These are phyloP conservation scores for Neodiprion lecontei DNA, from an alignment of 1,140 invertebrate species.

Conservation along the genomic window DNA sequence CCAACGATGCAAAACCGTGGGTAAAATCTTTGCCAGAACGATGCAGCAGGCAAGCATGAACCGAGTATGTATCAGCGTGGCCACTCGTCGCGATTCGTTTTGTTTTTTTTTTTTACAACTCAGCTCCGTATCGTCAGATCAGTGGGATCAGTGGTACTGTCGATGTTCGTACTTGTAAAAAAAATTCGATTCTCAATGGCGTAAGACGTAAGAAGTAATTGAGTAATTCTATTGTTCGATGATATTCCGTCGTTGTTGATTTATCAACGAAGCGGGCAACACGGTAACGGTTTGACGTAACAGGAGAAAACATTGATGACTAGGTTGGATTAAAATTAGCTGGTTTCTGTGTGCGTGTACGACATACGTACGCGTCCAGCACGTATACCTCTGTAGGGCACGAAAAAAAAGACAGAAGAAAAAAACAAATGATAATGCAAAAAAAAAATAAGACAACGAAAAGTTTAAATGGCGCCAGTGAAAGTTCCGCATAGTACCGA, in stretches of 20 bases:
- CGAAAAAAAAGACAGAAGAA: neutral
- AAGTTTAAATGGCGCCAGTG: constrained; percentile 8
- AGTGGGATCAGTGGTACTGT: too few relatives aligned
- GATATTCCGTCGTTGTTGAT: too few relatives aligned
- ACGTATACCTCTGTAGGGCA: neutral
- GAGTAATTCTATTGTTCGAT: too few relatives aligned
- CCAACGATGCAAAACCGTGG: too few relatives aligned
- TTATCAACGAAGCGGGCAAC: too few relatives aligned
- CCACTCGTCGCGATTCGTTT: neutral
- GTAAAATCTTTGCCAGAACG: neutral
- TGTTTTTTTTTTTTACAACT: neutral
- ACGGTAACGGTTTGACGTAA: too few relatives aligned
- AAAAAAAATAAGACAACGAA: neutral
- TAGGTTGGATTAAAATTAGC: neutral
- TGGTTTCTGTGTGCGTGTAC: neutral
- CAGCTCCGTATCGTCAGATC: neutral
- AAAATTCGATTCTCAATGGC: neutral
- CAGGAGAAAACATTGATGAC: neutral
- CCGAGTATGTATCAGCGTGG: neutral
- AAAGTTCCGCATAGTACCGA: constrained; percentile 37
- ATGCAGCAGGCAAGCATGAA: neutral
- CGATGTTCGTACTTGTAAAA: neutral
- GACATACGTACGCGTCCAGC: neutral
- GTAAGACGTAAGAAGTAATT: neutral
- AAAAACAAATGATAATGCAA: neutral